A percentile compares a stretch with the other conserved stretches of the same genome.
phyloP scores from a whole-genome alignment of 2,888 invertebrate species.

The Drosophila falleni region DNA sequence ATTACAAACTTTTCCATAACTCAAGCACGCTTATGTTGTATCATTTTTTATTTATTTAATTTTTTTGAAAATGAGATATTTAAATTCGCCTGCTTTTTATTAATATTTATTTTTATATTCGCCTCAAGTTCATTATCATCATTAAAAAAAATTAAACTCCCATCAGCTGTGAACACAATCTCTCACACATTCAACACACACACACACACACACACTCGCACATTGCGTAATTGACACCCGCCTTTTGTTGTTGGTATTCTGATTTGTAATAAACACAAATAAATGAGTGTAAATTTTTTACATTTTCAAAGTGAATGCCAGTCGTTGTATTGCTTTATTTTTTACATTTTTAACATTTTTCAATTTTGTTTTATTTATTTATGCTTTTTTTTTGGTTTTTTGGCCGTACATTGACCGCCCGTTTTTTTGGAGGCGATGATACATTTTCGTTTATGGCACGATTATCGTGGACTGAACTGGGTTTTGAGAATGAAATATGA shows the following conservation, averaged over 20 bases:
- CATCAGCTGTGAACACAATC: constrained; percentile 36
- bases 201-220: constrained; percentile 16
- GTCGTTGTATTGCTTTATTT: constrained; percentile 23
- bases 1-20: not conserved
- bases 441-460: constrained; percentile 41
- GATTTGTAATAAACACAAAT: constrained; percentile 46
- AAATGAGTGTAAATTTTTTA: constrained; percentile 43
- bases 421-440: constrained; percentile 58
- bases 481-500: constrained; percentile 38
- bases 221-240: constrained; percentile 58
- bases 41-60: not conserved
- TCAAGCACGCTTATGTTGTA: not conserved
- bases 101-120: constrained; percentile 60
- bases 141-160: constrained; percentile 50
- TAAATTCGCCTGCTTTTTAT: constrained; percentile 35
- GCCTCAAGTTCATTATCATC: constrained; percentile 80
- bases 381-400: constrained; percentile 17
- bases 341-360: constrained; percentile 13
- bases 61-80: not conserved
- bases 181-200: constrained; percentile 8
- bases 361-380: constrained; percentile 23
- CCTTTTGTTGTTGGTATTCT: constrained; percentile 37
- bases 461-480: constrained; percentile 37
- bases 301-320: constrained; percentile 67
- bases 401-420: constrained; percentile 66